Evolutionary conservation across 2,113 vertebrate genomes (phyloP), one percentile per base, ranked within the genome.

Genomic region (Megaleporinus macrocephalus): DNA sequence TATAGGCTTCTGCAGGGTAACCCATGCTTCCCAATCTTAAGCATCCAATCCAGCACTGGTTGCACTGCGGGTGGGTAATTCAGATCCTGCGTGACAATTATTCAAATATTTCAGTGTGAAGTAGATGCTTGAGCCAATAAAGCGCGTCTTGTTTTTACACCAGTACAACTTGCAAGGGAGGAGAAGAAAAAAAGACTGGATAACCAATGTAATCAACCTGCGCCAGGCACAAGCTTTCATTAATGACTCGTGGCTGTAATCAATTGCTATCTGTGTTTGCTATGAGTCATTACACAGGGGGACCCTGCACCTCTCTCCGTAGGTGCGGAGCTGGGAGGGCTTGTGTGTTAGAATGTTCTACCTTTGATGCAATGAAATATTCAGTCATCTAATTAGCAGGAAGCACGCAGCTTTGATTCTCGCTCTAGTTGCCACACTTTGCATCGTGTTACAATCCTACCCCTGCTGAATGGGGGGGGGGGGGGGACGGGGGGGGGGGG

Each of bases 381-480:
- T 84, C 77, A 82, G 77, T 82, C 82, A 82, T 73, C 68, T 80
- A 84, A 87, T 79, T 75, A 80, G 68, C 70, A 65, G 41, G 78
- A 71, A 68, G 29, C 29, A 22, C 75, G 72, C 47, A 68, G 78
- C 27, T 53, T 80, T 74, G 71, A 78, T 82, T 47, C 62, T 79
- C 73, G 84, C 81, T 85, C 78, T 74, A 83, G 81, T 83, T 78
- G 69, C 83, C 75, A 63, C 68, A 79, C 83, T 81, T 85, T 87
- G 86, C 78, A 81, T 83, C 49, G 41, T 78, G 80, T 85, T 85
- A 85, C 86, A 87, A 80, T 83, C 80, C 68, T 44, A 57, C 70
- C 84, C 65, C 79, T 79, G 81, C 76, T 71, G 81, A 74, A 83
- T 78, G n/a, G 66, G 26, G 36, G n/a, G 51, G 77, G 62, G 80